A percentile compares a stretch with the other conserved stretches of the same genome.
These are phyloP conservation scores for Lithophane ornitopus DNA, from an alignment of 2,888 invertebrate genomes.

Conservation along the genomic window DNA sequence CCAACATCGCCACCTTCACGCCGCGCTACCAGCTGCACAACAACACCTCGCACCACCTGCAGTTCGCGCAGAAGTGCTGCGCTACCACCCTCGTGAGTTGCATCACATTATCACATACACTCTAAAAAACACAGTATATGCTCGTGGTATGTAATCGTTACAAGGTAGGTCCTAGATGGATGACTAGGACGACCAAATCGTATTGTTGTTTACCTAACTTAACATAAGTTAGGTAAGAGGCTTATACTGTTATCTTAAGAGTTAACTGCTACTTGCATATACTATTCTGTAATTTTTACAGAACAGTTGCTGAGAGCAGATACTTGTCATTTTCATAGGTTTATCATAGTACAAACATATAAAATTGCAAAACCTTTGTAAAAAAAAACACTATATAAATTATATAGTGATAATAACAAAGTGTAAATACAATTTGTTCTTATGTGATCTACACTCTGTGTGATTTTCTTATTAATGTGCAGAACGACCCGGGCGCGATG, in stretches of 20 bases:
- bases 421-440: background rate
- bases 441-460: background rate
- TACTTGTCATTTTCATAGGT: no score
- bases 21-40: conserved; percentile 98
- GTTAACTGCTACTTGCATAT: no score
- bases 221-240: no score
- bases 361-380: background rate
- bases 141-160: background rate
- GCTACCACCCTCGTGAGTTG: conserved; percentile 92
- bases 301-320: no score
- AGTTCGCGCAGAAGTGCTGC: conserved; percentile 97
- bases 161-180: no score
- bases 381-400: no score
- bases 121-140: background rate
- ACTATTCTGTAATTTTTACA: no score
- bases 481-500: conserved; percentile 93
- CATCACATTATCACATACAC: background rate
- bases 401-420: no score
- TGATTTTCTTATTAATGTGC: conserved; percentile 9
- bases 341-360: no score
- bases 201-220: no score
- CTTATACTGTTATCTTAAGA: no score
- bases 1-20: conserved; percentile 97
- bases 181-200: no score
- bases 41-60: conserved; percentile 94